These are phyloP conservation scores for Brachionus calyciflorus DNA, from an alignment of 1,140 invertebrate species.

Conservation along the genomic window DNA sequence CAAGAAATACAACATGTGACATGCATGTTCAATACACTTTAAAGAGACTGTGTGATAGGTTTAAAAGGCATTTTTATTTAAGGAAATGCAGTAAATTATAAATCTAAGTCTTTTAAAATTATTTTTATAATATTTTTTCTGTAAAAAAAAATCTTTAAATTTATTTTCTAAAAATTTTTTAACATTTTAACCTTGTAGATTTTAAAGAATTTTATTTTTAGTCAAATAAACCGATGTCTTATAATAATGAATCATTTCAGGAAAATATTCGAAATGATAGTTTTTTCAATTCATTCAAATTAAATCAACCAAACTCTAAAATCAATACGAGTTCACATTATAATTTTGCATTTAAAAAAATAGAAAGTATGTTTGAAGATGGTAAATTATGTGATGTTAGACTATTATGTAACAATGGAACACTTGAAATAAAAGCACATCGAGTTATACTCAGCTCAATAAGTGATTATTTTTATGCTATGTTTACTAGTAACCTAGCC, in stretches of 20 bases:
- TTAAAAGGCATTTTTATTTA: too few relatives aligned
- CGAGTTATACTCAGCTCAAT: slow-evolving; percentile 78
- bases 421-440: slow-evolving; percentile 65
- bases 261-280: too few relatives aligned
- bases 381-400: slow-evolving; percentile 54
- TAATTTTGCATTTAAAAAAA: slow-evolving; percentile 19
- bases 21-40: too few relatives aligned
- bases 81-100: too few relatives aligned
- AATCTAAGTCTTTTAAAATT: too few relatives aligned
- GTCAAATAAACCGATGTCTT: too few relatives aligned
- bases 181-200: background rate
- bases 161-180: background rate
- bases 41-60: too few relatives aligned
- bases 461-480: slow-evolving; percentile 88
- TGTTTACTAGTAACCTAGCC: slow-evolving; percentile 82
- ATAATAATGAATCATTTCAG: too few relatives aligned
- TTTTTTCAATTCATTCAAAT: background rate
- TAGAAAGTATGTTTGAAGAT: background rate
- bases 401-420: slow-evolving; percentile 57
- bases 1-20: too few relatives aligned
- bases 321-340: background rate
- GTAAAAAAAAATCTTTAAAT: too few relatives aligned
- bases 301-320: background rate
- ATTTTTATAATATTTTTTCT: too few relatives aligned
- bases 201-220: too few relatives aligned